Percentiles rank a stretch among this genome's conserved stretches.
Evolutionary conservation across 2,888 invertebrate species (phyloP).

Genomic region (Plutella xylostella): DNA sequence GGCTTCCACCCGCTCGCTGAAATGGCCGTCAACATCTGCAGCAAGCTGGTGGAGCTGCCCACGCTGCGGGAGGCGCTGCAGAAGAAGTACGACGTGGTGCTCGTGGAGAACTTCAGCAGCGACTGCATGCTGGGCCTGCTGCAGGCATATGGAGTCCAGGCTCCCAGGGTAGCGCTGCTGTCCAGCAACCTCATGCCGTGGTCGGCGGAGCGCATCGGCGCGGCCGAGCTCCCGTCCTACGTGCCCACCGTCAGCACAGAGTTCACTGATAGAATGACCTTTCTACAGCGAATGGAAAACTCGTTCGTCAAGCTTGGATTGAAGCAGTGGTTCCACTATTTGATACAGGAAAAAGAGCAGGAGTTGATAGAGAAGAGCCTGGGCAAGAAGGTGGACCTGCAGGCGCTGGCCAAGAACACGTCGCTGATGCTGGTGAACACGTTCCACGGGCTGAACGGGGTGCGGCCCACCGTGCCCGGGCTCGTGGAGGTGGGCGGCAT

Average conservation of each 20-base stretch:
- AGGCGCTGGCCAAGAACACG: constrained; percentile 60
- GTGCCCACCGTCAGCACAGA: constrained; percentile 65
- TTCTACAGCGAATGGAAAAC: constrained; percentile 57
- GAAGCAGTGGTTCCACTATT: constrained; percentile 40
- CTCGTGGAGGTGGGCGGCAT: constrained; percentile 75
- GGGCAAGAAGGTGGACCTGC: constrained; percentile 56
- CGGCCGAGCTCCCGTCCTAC: constrained; percentile 61
- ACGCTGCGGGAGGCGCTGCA: constrained; percentile 42
- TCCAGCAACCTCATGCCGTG: constrained; percentile 72
- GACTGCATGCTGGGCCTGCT: constrained; percentile 74
- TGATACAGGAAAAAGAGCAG: constrained; percentile 42
- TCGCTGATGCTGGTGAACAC: constrained; percentile 71
- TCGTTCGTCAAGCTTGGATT: constrained; percentile 33
- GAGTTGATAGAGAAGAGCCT: constrained; percentile 50
- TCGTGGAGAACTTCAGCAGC: constrained; percentile 73
- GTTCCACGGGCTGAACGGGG: constrained; percentile 70
- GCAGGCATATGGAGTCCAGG: constrained; percentile 58
- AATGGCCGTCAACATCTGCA: constrained; percentile 44
- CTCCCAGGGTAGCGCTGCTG: constrained; percentile 67
- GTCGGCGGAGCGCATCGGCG: constrained; percentile 51
- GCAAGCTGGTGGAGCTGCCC: constrained; percentile 41
- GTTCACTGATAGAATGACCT: constrained; percentile 56
- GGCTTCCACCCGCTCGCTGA: constrained; percentile 38
- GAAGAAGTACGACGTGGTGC: constrained; percentile 70
- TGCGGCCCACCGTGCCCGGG: constrained; percentile 65